Evolutionary conservation across 2,797 vertebrate genomes (phyloP).

Genomic region (Gymnocypris eckloni): DNA sequence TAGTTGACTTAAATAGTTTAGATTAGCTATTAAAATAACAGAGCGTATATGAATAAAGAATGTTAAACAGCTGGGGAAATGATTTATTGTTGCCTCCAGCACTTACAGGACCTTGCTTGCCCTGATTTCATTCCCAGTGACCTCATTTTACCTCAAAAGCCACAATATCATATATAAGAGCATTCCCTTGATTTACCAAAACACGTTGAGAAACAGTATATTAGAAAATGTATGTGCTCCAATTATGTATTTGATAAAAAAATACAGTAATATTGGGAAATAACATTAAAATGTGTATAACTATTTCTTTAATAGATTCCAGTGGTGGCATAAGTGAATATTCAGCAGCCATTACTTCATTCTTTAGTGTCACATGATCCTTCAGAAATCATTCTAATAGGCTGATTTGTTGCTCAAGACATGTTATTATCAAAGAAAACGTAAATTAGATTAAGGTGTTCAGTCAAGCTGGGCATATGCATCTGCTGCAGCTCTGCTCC

Average conservation of each 20-base stretch:
- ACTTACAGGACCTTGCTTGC: not conserved
- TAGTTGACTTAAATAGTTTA: slow-evolving; percentile 9
- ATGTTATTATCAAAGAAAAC: not conserved
- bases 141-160: not conserved
- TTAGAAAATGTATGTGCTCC: not conserved
- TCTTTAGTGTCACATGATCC: not conserved
- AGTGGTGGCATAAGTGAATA: too few relatives aligned
- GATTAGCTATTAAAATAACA: slow-evolving; percentile 25
- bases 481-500: not conserved
- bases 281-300: not conserved
- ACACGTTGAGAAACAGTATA: not conserved
- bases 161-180: not conserved
- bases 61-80: not conserved
- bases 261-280: not conserved
- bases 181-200: not conserved
- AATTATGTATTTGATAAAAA: not conserved
- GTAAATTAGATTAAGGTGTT: not conserved
- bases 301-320: not conserved
- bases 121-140: not conserved
- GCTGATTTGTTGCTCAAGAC: not conserved
- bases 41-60: not conserved
- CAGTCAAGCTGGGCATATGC: not conserved
- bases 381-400: not conserved
- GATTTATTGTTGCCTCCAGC: not conserved
- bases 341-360: not conserved